Conservation (phyloP, 2,888 invertebrate species). For the Choristoneura rosaceana region DNA sequence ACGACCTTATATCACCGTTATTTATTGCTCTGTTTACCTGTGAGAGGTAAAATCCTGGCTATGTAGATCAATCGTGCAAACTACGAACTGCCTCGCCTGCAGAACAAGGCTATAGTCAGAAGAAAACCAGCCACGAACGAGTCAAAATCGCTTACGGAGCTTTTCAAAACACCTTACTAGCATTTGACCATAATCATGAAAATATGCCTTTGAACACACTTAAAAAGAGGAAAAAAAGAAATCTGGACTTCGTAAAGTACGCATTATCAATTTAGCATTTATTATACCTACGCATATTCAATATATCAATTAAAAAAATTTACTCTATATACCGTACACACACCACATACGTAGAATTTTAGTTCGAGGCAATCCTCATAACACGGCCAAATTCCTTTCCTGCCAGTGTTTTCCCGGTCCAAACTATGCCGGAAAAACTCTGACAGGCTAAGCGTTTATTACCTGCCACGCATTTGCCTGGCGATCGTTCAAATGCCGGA, state of each 20-base stretch:
- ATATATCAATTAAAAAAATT: too few species aligned
- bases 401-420: conserved; percentile 12
- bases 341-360: too few species aligned
- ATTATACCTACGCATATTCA: too few species aligned
- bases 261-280: too few species aligned
- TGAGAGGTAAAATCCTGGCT: conserved; percentile 7
- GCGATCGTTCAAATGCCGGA: conserved; percentile 23
- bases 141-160: neutral
- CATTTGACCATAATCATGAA: too few species aligned
- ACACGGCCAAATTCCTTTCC: neutral
- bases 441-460: conserved; percentile 20
- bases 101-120: neutral
- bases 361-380: neutral
- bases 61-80: conserved; percentile 15
- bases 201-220: too few species aligned
- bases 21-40: conserved; percentile 32
- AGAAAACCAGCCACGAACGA: neutral
- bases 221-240: too few species aligned
- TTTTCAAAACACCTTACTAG: too few species aligned
- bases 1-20: conserved; percentile 2
- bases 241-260: too few species aligned
- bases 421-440: conserved; percentile 5
- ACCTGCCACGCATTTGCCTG: conserved; percentile 14
- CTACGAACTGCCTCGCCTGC: conserved; percentile 6
- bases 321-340: too few species aligned